These are phyloP conservation scores for Leptonema lineaticorne DNA, from an alignment of 1,140 invertebrate species.

Conservation along the genomic window DNA sequence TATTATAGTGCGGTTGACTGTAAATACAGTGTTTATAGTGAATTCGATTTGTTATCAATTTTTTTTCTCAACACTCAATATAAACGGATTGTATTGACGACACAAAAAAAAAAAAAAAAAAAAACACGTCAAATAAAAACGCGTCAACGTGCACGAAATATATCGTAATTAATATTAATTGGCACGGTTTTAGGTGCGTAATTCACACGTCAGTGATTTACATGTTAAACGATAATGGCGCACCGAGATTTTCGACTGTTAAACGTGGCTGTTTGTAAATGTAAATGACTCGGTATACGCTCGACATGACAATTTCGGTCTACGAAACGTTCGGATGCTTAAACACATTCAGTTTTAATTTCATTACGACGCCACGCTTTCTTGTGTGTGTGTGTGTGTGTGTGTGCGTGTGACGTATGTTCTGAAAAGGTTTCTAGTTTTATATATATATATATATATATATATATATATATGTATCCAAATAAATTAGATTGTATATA, in stretches of 20 bases:
- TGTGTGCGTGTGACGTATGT: neutral
- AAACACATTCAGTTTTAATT: neutral
- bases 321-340: neutral
- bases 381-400: neutral
- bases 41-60: too few relatives aligned
- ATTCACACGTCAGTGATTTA: constrained; percentile 2
- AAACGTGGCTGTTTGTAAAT: constrained; percentile 10
- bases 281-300: constrained; percentile 6
- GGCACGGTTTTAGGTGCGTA: neutral
- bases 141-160: too few relatives aligned
- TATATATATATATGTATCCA: too few relatives aligned
- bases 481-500: too few relatives aligned
- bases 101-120: too few relatives aligned
- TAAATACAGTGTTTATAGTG: too few relatives aligned
- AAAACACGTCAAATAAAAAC: too few relatives aligned
- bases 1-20: too few relatives aligned
- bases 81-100: too few relatives aligned
- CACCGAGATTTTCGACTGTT: constrained; percentile 8
- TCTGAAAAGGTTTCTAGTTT: neutral
- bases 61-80: too few relatives aligned
- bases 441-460: neutral
- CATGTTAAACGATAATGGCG: constrained; percentile 4
- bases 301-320: constrained; percentile 2
- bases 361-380: neutral
- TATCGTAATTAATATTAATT: too few relatives aligned